Base-by-base conservation (phyloP, 2,888 invertebrate species). In the Dicyrtomina minuta region DNA sequence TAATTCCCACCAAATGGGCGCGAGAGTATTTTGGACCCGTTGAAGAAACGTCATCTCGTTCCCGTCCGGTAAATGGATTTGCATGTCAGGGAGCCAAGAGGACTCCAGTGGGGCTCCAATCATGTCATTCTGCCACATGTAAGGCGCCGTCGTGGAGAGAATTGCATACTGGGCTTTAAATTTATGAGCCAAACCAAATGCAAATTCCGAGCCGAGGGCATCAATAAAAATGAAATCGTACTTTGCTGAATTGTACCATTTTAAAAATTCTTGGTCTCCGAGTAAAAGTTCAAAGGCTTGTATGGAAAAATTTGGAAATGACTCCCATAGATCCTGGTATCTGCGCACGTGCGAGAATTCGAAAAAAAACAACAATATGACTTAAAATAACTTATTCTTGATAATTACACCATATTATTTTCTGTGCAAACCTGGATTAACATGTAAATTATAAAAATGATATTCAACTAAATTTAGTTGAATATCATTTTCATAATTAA, bases 221-320 rank as follows among this genome's bases (percentile, higher is more conserved):
- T 77, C 77, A 2, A 75, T 41, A 39, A 77, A 61, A 3, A 77
- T 72, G 15, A 75, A 33, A 46, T 77, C 77, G 53, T 72, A 73
- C 26, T 62, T 60, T 10, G 64, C 55, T 4, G 6, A 44, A 0
- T 68, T 33, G 5, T 72, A 17, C 74, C 73, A 74, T 0, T 67
- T 49, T 15, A 64, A 6, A 46, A 56, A 69, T 4, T 59, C 65
- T 20, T 33, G 1, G 27, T 67, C 67, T 13, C 33, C 1, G 15
- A 39, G 26, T 26, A 55, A 26, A 2, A 55, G 15, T 55, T 55
- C 55, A 26, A 15, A 55, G 10, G 26, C 24, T n/a, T 55, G 26
- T 1, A 27, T 6, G 13, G 27, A 10, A 24, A 8, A 26, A 2
- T 10, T 2, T 13, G 55, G 55, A 15, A 26, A 27, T 1, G 12